Evolutionary conservation across 2,797 vertebrate genomes (phyloP).

Genomic region (Amblyraja radiata): DNA sequence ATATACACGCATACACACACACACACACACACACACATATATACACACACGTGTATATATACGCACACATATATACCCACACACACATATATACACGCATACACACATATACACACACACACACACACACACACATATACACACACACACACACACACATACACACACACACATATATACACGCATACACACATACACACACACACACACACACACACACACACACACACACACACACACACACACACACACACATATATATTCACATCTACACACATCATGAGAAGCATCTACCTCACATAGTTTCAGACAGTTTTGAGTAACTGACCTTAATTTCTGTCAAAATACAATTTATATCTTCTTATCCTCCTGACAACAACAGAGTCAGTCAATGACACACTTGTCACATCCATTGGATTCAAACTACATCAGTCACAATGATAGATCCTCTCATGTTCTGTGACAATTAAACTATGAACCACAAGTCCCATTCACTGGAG

Average conservation of each 20-base stretch:
- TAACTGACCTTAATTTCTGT: conserved; percentile 11
- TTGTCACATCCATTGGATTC: background rate
- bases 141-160: too few species aligned
- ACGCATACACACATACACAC: too few species aligned
- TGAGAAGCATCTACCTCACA: background rate
- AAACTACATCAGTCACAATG: background rate
- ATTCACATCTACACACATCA: background rate
- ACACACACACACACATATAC: too few species aligned
- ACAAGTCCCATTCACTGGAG: background rate
- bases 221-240: too few species aligned
- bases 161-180: background rate
- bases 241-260: too few species aligned
- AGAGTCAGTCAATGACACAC: background rate
- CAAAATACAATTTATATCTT: conserved; percentile 24
- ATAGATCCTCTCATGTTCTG: background rate
- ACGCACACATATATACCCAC: too few species aligned
- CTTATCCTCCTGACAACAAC: background rate
- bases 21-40: too few species aligned
- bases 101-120: background rate
- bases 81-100: too few species aligned
- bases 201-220: too few species aligned
- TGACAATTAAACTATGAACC: background rate
- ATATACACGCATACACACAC: too few species aligned
- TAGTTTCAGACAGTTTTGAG: background rate
- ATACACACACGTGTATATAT: too few species aligned